Evolutionary conservation across 2,113 vertebrate genomes (phyloP).

Genomic region (Pampusana beccarii): DNA sequence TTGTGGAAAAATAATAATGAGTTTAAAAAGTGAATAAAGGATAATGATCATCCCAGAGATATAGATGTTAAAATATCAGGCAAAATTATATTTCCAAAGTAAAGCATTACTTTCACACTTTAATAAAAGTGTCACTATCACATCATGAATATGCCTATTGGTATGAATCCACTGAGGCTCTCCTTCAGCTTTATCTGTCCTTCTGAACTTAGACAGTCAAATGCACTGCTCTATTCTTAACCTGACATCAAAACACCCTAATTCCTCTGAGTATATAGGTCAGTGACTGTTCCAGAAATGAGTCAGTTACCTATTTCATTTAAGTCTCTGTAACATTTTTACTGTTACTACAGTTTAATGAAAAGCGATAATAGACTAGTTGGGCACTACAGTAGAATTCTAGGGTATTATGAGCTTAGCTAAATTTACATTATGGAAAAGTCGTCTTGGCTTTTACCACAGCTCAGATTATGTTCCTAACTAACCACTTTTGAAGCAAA

Average conservation of each 20-base stretch:
- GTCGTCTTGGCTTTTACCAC: not conserved
- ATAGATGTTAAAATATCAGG: constrained; percentile 12
- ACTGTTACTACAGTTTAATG: not conserved
- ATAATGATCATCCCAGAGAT: constrained; percentile 5
- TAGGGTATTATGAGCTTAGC: not conserved
- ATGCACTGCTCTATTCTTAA: not conserved
- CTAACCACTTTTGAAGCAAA: not conserved
- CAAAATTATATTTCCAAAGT: constrained; percentile 25
- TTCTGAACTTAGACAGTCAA: not conserved
- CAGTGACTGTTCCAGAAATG: not conserved
- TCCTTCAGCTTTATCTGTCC: not conserved
- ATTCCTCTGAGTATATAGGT: not conserved
- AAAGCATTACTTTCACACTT: constrained; percentile 5
- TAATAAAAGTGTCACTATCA: constrained; percentile 2
- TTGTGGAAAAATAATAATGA: constrained; percentile 43
- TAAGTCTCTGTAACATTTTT: not conserved
- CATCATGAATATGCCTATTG: not conserved
- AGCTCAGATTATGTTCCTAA: not conserved
- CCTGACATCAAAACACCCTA: not conserved
- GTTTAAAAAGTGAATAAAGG: constrained; percentile 3
- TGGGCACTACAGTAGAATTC: not conserved
- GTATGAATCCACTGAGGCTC: not conserved
- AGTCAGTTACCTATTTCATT: not conserved
- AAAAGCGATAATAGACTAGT: not conserved
- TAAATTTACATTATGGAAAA: not conserved